These are phyloP conservation scores for Morone chrysops DNA, from an alignment of 2,113 vertebrate genomes.

Conservation along the genomic window DNA sequence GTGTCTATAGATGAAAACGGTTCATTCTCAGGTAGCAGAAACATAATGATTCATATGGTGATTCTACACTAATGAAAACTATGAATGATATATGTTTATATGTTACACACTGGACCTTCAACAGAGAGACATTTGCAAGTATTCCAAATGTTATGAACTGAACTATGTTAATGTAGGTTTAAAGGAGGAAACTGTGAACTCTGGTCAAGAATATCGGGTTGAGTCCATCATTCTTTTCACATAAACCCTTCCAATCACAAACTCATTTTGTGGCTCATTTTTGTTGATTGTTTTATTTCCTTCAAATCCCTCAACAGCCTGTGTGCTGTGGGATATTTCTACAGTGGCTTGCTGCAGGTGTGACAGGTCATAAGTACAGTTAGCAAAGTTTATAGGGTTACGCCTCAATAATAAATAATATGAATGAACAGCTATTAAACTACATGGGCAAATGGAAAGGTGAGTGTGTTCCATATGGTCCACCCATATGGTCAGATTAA, in stretches of 20 bases:
- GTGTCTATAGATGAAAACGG: too few species aligned
- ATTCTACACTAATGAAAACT: too few species aligned
- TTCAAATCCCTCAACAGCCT: neutral
- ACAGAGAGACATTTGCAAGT: neutral
- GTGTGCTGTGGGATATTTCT: neutral
- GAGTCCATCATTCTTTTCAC: neutral
- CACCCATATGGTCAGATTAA: slow-evolving; percentile 15
- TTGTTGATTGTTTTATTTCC: neutral
- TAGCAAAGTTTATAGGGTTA: neutral
- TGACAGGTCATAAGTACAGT: neutral
- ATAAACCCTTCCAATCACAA: neutral
- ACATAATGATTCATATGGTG: too few species aligned
- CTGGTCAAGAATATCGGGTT: neutral
- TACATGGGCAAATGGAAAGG: neutral
- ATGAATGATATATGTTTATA: too few species aligned
- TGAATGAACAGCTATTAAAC: slow-evolving; percentile 21
- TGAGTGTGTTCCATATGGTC: slow-evolving; percentile 2
- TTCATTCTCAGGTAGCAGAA: too few species aligned
- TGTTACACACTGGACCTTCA: too few species aligned
- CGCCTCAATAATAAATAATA: neutral
- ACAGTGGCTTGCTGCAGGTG: neutral
- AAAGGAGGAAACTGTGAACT: neutral
- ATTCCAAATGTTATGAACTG: neutral
- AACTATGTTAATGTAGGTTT: neutral
- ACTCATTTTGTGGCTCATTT: neutral